Evolutionary conservation across 2,797 vertebrate species (phyloP).

Genomic region (Gymnothorax javanicus): DNA sequence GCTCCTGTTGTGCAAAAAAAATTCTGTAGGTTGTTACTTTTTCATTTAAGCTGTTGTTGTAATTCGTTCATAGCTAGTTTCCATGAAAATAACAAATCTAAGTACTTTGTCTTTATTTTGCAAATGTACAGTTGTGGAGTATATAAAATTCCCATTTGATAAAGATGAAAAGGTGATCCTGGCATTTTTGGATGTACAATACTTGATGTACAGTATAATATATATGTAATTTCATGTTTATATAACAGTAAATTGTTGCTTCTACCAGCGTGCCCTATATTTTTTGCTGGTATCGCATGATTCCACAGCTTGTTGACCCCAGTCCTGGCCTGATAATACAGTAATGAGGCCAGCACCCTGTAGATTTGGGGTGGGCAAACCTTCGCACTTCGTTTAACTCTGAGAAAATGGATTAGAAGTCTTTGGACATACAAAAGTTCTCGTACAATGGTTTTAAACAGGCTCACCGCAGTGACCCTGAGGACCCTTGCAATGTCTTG

Average conservation of each 20-base stretch:
- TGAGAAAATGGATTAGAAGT: not conserved
- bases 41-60: not conserved
- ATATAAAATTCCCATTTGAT: not conserved
- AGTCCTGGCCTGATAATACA: not conserved
- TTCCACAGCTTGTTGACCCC: not conserved
- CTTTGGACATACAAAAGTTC: not conserved
- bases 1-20: not conserved
- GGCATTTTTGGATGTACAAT: not conserved
- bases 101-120: not conserved
- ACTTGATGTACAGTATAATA: not conserved
- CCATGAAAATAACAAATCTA: not conserved
- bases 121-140: not conserved
- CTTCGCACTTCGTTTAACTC: not conserved
- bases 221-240: not conserved
- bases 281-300: not conserved
- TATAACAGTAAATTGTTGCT: not conserved
- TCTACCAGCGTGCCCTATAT: not conserved
- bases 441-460: not conserved
- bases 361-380: slow-evolving; percentile 1
- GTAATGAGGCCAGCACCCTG: not conserved
- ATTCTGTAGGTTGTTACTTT: not conserved
- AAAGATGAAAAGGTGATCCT: not conserved
- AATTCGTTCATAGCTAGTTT: not conserved
- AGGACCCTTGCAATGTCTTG: not conserved
- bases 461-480: not conserved